Evolutionary conservation across 2,888 invertebrate species (phyloP).

Genomic region (Drosophila siamana): DNA sequence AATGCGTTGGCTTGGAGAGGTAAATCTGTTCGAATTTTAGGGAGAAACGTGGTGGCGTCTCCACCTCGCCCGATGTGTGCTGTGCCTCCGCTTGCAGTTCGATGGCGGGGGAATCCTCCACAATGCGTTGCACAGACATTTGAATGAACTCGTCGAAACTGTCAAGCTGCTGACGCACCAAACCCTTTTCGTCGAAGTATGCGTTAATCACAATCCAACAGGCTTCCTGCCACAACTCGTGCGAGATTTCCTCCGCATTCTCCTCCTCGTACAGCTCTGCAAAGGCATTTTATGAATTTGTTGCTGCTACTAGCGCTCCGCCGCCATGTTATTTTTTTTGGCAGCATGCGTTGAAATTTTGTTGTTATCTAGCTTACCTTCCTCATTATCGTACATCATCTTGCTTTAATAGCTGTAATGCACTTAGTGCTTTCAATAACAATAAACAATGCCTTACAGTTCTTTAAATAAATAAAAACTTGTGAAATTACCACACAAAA

Average conservation of each 20-base stretch:
- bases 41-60: conserved; percentile 95
- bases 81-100: conserved; percentile 99
- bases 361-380: conserved; percentile 72
- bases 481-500: conserved; percentile 31
- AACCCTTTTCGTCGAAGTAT: conserved; percentile 99
- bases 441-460: not conserved
- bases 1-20: conserved; percentile 99
- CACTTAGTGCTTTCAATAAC: conserved; percentile 32
- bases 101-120: conserved; percentile 99
- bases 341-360: conserved; percentile 34
- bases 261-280: conserved; percentile 90
- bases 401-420: conserved; percentile 41
- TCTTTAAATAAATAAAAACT: conserved; percentile 12
- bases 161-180: conserved; percentile 99
- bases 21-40: conserved; percentile 99
- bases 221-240: conserved; percentile 99
- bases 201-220: conserved; percentile 99
- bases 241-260: conserved; percentile 97
- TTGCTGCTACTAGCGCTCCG: conserved; percentile 26
- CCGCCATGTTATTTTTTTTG: conserved; percentile 69
- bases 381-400: conserved; percentile 85
- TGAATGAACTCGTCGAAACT: conserved; percentile 99
- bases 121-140: conserved; percentile 99
- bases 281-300: conserved; percentile 9
- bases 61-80: conserved; percentile 96